A percentile compares a stretch with the other conserved stretches of the same genome.
Conservation (phyloP, 2,888 invertebrate species). For the Drosophila anceps region DNA sequence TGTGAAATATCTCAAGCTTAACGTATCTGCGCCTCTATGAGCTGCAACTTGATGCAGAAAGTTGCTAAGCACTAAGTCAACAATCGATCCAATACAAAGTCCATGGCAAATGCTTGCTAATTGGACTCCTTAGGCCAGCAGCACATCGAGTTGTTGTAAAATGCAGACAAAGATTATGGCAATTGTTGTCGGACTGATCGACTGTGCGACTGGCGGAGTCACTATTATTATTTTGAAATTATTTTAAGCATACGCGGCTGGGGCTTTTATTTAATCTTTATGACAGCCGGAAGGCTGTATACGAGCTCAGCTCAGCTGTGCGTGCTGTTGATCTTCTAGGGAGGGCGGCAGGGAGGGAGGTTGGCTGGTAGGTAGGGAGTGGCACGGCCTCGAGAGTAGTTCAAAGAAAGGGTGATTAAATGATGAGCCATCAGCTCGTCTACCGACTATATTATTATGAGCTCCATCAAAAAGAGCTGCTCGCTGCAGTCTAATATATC, state of each 20-base stretch:
- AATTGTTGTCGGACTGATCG: constrained; percentile 26
- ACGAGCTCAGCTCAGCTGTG: constrained; percentile 2
- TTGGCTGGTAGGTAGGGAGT: constrained; percentile 1
- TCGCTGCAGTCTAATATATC: constrained; percentile 13
- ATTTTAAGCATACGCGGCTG: constrained; percentile 59
- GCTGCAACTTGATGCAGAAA: neutral
- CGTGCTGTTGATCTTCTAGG: constrained; percentile 16
- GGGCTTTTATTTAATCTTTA: constrained; percentile 23
- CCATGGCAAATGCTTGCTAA: constrained; percentile 53
- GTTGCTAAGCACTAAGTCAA: neutral
- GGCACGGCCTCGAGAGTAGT: constrained; percentile 1
- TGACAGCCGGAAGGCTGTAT: constrained; percentile 15
- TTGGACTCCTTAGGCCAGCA: constrained; percentile 48
- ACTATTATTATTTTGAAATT: constrained; percentile 73
- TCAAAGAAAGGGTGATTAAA: constrained; percentile 14
- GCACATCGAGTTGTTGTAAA: constrained; percentile 56
- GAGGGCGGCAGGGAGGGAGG: neutral
- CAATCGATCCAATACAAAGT: constrained; percentile 22
- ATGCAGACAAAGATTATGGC: constrained; percentile 47
- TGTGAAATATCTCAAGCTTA: neutral
- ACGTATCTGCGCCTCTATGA: constrained; percentile 26
- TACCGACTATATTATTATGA: neutral
- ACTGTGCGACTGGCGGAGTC: constrained; percentile 18
- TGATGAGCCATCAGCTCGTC: constrained; percentile 10
- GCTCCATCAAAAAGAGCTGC: neutral